Base-by-base conservation (phyloP, 2,797 vertebrate genomes). In the Sebastes dallii region DNA sequence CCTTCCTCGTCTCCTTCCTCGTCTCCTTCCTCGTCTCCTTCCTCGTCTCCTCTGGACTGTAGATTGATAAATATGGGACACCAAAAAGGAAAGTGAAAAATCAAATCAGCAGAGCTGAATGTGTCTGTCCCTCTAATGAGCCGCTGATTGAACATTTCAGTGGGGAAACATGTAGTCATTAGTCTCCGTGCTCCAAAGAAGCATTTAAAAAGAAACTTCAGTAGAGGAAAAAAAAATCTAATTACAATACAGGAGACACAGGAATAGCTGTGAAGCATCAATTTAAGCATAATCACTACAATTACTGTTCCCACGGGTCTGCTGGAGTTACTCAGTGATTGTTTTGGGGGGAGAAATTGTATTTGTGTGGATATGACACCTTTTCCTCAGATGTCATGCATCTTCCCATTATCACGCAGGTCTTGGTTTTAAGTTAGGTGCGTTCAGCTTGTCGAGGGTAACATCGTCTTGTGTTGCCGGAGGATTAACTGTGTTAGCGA, bases 71-170 rank as follows among this genome's bases (percentile, higher is more conserved):
- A 93, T 84, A 89, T 82, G 71, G 75, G 86, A 91, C 86, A 80
- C 80, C 56, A 66, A 88, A 86, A 91, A 89, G 85, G 74, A 90
- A 91, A 93, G 86, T 86, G 88, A 91, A 89, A 94, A 95, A 94
- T 93, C 88, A 91, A 94, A 94, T 94, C 91, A 92, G 70, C 81
- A 32, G 81, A 82, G 81, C 81, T 79, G 84, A 92, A 92, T 91
- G 92, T 80, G 91, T 91, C 87, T 86, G 85, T 89, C 72, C 75
- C 74, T 65, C 71, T 94, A 93, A 94, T 88, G 89, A 94, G 90
- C 59, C 16, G 46, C 90, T 95, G 94, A 95, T 95, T 95, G 94
- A 95, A 94, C 89, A 92, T 94, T 94, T 95, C 91, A 91, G 87
- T 77, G 89, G 80, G 79, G 89, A 89, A 91, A 95, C 94, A 95